phyloP scores from a whole-genome alignment of 1,140 invertebrate genomes.

The Melipona quadrifasciata region DNA sequence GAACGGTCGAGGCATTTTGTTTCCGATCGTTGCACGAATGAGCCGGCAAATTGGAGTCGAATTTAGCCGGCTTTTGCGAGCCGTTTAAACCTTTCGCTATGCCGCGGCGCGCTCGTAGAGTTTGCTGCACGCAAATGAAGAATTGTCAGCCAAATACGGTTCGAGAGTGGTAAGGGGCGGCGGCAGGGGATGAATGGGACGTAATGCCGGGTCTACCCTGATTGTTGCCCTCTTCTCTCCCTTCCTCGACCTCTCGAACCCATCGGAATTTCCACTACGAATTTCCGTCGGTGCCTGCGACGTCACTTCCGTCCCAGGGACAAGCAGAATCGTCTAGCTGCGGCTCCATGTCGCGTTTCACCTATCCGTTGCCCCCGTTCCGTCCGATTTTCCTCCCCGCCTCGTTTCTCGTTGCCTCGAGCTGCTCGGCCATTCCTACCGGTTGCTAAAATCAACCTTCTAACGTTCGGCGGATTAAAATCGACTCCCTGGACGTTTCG shows the following conservation, averaged over 20 bases:
- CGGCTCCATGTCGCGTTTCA: constrained; percentile 41
- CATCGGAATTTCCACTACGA: constrained; percentile 79
- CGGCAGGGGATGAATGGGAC: constrained; percentile 78
- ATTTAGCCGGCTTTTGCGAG: constrained; percentile 59
- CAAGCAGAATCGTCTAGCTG: constrained; percentile 69
- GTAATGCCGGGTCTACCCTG: constrained; percentile 80
- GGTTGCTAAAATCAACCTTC: background rate
- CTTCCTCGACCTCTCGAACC: constrained; percentile 71
- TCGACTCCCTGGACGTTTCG: background rate
- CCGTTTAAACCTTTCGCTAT: constrained; percentile 72
- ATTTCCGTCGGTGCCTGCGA: constrained; percentile 76
- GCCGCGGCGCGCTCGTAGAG: constrained; percentile 65
- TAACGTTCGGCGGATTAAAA: background rate
- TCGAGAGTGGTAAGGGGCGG: constrained; percentile 68
- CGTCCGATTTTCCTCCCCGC: background rate
- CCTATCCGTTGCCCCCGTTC: background rate
- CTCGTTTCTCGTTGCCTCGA: background rate
- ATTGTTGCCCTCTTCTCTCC: constrained; percentile 77
- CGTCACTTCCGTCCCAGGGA: constrained; percentile 77
- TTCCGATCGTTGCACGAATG: constrained; percentile 56
- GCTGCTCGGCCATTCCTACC: no score
- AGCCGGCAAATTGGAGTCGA: constrained; percentile 49
- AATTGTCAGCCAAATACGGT: constrained; percentile 80
- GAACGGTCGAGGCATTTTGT: constrained; percentile 43
- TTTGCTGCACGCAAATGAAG: constrained; percentile 81